Evolutionary conservation across 2,888 invertebrate species (phyloP), one percentile per base, ranked within the genome.

Genomic region (Oeneis ivallda): DNA sequence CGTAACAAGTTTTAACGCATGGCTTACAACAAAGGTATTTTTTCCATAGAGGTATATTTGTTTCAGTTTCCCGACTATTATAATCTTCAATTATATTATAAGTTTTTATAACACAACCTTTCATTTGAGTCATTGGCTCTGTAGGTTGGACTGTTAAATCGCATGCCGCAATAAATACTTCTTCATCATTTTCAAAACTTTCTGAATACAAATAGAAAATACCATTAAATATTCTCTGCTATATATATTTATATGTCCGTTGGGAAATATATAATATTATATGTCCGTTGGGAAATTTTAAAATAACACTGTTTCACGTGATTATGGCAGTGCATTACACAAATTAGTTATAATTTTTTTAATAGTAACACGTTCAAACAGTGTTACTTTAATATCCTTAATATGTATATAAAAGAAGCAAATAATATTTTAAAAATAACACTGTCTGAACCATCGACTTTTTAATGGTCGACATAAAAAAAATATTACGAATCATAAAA

Each of bases 251-350:
- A 7, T 11, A 8, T 11, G 11, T 41, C 9, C 9, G n/a, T n/a
- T n/a, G n/a, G n/a, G n/a, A n/a, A n/a, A n/a, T n/a, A n/a, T n/a
- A n/a, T n/a, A n/a, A n/a, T 2, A 19, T 49, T 4, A 19, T 7
- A 62, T n/a, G 4, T 32, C 26, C 32, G 1, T 15, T 43, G 7
- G 10, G 10, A 13, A 45, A 19, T 50, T 10, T 61, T 73, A 82
- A 84, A 85, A 82, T 82, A 84, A 82, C 85, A 86, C 84, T 87
- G 83, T 85, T 81, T 60, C 32, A 49, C 45, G 34, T 66, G 62
- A 64, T 59, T 13, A 73, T 75, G 79, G 79, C 78, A 79, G 79
- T 86, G 82, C 82, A 82, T 84, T 84, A 80, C 77, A 75, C 70
- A 78, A 78, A 76, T 70, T 17, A n/a, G 5, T 26, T 26, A 26